Evolutionary conservation across 2,888 invertebrate genomes (phyloP), one percentile per base, ranked within the genome.

Genomic region (Nymphalis urticae): DNA sequence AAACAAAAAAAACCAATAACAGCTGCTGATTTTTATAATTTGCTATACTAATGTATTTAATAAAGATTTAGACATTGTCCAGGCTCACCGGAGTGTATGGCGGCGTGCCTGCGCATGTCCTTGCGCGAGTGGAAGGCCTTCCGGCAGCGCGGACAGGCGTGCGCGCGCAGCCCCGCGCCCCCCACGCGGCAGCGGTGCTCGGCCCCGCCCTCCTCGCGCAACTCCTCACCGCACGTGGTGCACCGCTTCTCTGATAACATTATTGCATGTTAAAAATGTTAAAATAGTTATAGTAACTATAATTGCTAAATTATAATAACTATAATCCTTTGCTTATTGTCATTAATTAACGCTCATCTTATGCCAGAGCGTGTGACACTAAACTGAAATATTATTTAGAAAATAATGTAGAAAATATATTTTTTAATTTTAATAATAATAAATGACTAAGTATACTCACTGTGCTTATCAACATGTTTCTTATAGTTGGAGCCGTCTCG

Each of bases 21-120:
- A n/a, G n/a, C n/a, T n/a, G n/a, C n/a, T n/a, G n/a, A n/a, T n/a
- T n/a, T n/a, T n/a, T n/a, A n/a, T n/a, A n/a, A n/a, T n/a, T n/a
- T 36, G 36, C 10, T 10, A 10, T 9, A 42, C 36, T 42, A 9
- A 3, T 42, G 10, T 32, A 32, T 32, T 32, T 10, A 42, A 10
- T 4, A 13, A 42, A 13, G 13, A 42, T 13, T 42, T 42, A 0
- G 42, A 13, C 42, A 13, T 13, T 13, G 10, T 13, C 13, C 21
- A 21, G 50, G 81, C 80, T 79, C 88, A 96, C 96, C 95, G 54
- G 94, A 90, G 82, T 96, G 96, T 58, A 95, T 95, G 62, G 94
- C 93, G 54, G 93, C 89, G 80, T 97, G 97, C 0, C 97, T 88
- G 60, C 94, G 90, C 80, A 96, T 91, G 80, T 96, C 95, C 80